Evolutionary conservation across 30 jellyfish, hydroid and myxozoan genomes (phyloP).

Genomic region (Chrysaora quinquecirrha): DNA sequence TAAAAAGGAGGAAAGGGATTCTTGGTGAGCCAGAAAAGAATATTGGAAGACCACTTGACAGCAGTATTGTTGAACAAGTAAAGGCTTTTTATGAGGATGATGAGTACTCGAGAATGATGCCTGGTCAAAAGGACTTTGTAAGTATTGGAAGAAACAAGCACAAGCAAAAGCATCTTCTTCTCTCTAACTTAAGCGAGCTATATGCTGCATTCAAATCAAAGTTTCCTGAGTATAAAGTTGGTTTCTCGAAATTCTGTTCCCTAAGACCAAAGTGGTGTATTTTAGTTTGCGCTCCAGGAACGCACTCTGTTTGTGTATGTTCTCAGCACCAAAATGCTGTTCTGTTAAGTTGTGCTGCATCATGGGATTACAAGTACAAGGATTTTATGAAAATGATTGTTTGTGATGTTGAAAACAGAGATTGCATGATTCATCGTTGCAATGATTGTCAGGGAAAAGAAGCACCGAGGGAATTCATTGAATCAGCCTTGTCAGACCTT

Average conservation of each 20-base stretch:
- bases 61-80: neutral
- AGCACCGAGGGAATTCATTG: neutral
- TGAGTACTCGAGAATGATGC: too few species aligned
- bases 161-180: conserved; percentile 42
- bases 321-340: conserved; percentile 55
- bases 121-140: too few species aligned
- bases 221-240: conserved; percentile 48
- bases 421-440: conserved; percentile 43
- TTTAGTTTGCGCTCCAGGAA: conserved; percentile 60
- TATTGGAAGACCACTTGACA: neutral
- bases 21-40: neutral
- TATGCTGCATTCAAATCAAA: conserved; percentile 43
- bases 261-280: conserved; percentile 81
- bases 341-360: conserved; percentile 20
- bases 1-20: neutral
- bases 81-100: neutral
- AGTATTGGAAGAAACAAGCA: conserved; percentile 46
- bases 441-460: conserved; percentile 2
- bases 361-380: conserved; percentile 7
- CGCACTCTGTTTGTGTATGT: conserved; percentile 89
- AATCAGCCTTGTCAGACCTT: neutral
- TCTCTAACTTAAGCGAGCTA: conserved; percentile 68
- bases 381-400: conserved; percentile 44
- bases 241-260: conserved; percentile 67
- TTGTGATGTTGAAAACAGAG: conserved; percentile 1